Percentiles rank a stretch among this genome's conserved stretches.
These are phyloP conservation scores for Habropoda laboriosa DNA, from an alignment of 1,140 invertebrate species.

Conservation along the genomic window DNA sequence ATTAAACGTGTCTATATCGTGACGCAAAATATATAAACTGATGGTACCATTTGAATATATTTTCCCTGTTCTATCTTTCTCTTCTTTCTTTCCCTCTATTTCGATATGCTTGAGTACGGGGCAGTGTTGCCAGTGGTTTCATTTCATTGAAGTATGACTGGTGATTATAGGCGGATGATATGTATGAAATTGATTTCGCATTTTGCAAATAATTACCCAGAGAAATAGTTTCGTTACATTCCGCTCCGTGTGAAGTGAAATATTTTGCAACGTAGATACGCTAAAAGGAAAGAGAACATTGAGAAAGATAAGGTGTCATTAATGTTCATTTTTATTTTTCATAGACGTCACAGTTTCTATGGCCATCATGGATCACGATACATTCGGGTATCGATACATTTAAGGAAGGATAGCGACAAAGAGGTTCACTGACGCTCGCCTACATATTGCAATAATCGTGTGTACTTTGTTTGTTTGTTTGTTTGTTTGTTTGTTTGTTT, in stretches of 20 bases:
- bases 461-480: no score
- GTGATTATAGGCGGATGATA: conserved; percentile 40
- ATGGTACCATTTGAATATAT: not conserved
- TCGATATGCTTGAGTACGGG: conserved; percentile 47
- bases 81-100: not conserved
- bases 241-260: conserved; percentile 2
- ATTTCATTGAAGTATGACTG: not conserved
- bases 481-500: not conserved
- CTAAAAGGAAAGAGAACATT: not conserved
- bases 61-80: not conserved
- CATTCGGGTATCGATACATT: no score
- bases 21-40: not conserved
- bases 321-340: conserved; percentile 31
- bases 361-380: conserved; percentile 1
- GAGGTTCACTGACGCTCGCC: not conserved
- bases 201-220: not conserved
- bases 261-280: not conserved
- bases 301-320: not conserved
- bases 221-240: conserved; percentile 25
- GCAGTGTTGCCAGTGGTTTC: conserved; percentile 46
- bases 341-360: conserved; percentile 16
- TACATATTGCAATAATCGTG: conserved; percentile 1
- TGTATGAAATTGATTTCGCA: conserved; percentile 18
- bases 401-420: not conserved
- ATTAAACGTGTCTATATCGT: not conserved